Evolutionary conservation across 1,140 invertebrate species (phyloP), one percentile per base, ranked within the genome.

Genomic region (Tetragonula clypearis): DNA sequence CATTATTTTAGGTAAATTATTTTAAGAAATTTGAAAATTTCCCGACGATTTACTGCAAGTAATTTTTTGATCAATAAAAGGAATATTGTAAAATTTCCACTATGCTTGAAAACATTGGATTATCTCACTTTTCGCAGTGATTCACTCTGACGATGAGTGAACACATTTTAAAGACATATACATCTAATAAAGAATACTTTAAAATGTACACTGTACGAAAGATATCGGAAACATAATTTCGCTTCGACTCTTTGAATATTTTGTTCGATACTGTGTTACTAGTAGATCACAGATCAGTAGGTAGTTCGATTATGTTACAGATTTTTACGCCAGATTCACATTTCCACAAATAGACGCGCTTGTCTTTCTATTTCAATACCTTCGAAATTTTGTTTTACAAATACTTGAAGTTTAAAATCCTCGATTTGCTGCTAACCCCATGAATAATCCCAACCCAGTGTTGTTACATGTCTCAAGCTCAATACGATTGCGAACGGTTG

Each of bases 1-100:
- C 53, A 73, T n/a, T 73, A 49, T 9, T 15, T n/a, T 2, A 0
- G 2, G 53, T 15, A 12, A n/a, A 74, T 0, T 9, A 74, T 0
- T 9, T 74, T 74, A 9, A 35, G 35, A 35, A 35, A 35, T 35
- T 35, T 35, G 35, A 35, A 19, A 55, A 53, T 8, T 55, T 55
- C 26, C 19, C 14, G n/a, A 74, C 4, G 14, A 55, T 4, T 9
- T 41, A 12, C 11, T 1, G 1, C 19, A 41, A 1, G 17, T 35
- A 30, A 30, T 30, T 30, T 14, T 69, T 41, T 41, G 8, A 0
- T 23, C 23, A 9, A 41, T 21, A 12, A 21, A 41, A 19, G 30
- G 23, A 69, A 69, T 41, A 69, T 21, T 19, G 19, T 41, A 41
- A 19, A 41, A 69, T 41, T 11, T 41, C 19, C 21, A 21, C 41